Base-by-base conservation (phyloP, 2,888 invertebrate species). In the Eremobia ochroleuca region DNA sequence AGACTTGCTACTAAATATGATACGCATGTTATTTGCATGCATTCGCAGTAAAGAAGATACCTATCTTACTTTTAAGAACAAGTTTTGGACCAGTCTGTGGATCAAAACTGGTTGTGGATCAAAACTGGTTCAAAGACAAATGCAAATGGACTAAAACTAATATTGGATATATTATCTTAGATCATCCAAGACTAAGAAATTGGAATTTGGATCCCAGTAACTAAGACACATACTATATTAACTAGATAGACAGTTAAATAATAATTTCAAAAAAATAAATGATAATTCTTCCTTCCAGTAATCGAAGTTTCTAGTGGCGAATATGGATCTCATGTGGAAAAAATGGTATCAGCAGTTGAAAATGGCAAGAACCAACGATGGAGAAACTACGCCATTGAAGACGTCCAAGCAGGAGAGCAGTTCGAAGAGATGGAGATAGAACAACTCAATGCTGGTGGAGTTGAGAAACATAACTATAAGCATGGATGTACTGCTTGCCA, bases 241-340 rank as follows among this genome's bases (percentile, higher is more conserved):
- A 13, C 4, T 62, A 31, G 13, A 9, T 18, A 37, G 9, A n/a
- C 18, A 37, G 9, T 15, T n/a, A 21, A 25, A 61, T 13, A 15
- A 2, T 0, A n/a, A 21, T 34, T 58, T 25, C 3, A 8, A 34
- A 31, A 18, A 21, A 43, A 15, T n/a, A 34, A 55, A 31, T 28
- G 2, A 21, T 34, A 4, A 76, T 43, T 37, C 0, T 61, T 43
- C 1, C 4, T 83, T 78, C 6, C 91, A 98, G 98, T 98, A 76
- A 98, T 98, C 84, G 98, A 98, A 96, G 98, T 98, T 11, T 98
- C 98, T 4, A 97, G 98, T 77, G 98, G 98, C 0, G 98, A 98
- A 94, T 98, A 98, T 90, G 98, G 98, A 0, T 97, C 97, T 25
- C 97, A 97, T 87, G 97, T 97, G 4, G 98, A 98, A 34, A 96